Conservation (phyloP, 2,888 invertebrate genomes). For the Aphidius colemani region DNA sequence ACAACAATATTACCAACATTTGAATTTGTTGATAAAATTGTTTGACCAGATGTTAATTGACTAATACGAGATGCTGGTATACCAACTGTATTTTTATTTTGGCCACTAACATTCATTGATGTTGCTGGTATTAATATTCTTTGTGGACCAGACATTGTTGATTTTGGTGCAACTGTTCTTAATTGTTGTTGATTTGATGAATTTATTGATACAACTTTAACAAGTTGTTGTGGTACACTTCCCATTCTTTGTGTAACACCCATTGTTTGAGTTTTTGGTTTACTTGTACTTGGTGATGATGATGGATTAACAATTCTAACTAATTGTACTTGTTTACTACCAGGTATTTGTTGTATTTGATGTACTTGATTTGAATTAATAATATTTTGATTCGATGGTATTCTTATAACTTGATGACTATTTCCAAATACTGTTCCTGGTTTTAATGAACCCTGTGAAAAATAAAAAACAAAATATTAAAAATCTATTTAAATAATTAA, state of each 20-base stretch:
- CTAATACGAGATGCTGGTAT: constrained; percentile 59
- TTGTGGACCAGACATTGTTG: constrained; percentile 51
- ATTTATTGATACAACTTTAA: constrained; percentile 57
- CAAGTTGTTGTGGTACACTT: constrained; percentile 51
- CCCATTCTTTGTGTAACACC: constrained; percentile 53
- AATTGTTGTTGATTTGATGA: constrained; percentile 48
- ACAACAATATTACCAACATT: constrained; percentile 64
- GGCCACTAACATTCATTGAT: constrained; percentile 43
- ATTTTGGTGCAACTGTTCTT: constrained; percentile 59
- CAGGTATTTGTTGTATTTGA: constrained; percentile 71
- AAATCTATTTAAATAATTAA: constrained; percentile 13
- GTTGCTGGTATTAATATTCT: constrained; percentile 59
- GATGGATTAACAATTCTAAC: constrained; percentile 71
- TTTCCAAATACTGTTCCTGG: constrained; percentile 56
- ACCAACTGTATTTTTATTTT: constrained; percentile 52
- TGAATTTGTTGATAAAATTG: constrained; percentile 53
- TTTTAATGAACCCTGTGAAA: constrained; percentile 55
- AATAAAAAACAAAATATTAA: constrained; percentile 12
- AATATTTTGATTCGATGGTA: constrained; percentile 61
- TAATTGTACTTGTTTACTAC: constrained; percentile 72
- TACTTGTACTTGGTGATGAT: constrained; percentile 56
- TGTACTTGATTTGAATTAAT: constrained; percentile 66
- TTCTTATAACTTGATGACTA: constrained; percentile 61
- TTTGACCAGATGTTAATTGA: constrained; percentile 58
- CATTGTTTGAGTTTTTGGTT: constrained; percentile 53